phyloP scores from a whole-genome alignment of 2,113 vertebrate species.

The Datnioides undecimradiatus region DNA sequence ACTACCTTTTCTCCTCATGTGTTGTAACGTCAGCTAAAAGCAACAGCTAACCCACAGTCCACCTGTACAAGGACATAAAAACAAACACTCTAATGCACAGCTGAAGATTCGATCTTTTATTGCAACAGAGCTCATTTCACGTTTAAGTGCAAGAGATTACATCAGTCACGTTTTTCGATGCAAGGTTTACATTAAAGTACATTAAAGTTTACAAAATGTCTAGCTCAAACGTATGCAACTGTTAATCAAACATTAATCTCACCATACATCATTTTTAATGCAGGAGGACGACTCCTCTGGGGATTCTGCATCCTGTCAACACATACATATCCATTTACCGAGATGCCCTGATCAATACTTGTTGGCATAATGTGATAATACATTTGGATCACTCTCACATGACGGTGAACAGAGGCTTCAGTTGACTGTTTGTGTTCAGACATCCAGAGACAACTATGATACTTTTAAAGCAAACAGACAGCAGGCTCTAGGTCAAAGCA shows the following conservation, averaged over 20 bases:
- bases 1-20: neutral
- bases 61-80: neutral
- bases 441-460: neutral
- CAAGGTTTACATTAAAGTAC: neutral
- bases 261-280: slow-evolving; percentile 1
- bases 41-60: no score
- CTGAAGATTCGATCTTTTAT: no score
- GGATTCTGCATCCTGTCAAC: slow-evolving; percentile 39
- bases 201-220: no score
- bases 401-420: neutral
- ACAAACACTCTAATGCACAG: no score
- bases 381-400: neutral
- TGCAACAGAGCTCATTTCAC: no score
- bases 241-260: slow-evolving; percentile 10
- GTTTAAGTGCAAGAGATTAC: no score
- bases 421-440: neutral
- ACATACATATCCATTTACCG: slow-evolving; percentile 21
- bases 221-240: neutral
- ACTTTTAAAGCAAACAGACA: neutral
- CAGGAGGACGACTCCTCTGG: neutral
- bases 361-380: slow-evolving; percentile 3
- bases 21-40: neutral
- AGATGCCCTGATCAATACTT: slow-evolving; percentile 24
- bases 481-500: neutral
- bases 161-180: neutral